Evolutionary conservation across 2,113 vertebrate species (phyloP), one percentile per base, ranked within the genome.

Genomic region (Onychorhynchus coronatus): DNA sequence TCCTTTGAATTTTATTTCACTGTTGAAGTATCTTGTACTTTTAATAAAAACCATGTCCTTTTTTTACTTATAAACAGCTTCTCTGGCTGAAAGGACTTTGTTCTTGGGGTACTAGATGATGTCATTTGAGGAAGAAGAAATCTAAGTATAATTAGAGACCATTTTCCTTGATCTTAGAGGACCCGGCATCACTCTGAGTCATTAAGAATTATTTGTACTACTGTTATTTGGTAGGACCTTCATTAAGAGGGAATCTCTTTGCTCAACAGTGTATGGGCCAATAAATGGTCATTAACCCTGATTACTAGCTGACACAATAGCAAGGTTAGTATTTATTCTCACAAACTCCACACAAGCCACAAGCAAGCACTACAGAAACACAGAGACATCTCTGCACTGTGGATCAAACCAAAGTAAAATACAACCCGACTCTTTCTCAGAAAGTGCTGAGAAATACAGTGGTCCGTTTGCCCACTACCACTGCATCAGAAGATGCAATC

Each of bases 241-340:
- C 88, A 94, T 96, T 93, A 93, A 78, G 59, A 90, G 33, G 59
- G 76, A 96, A 23, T 78, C 75, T 94, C 59, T 89, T 92, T 93
- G 84, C 89, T 85, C 58, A 88, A 9, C 44, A 66, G 58, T 30
- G 35, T 82, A 25, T 28, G 55, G 31, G 42, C 62, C 81, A 91
- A 47, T 66, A 90, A 79, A 59, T 41, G 79, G 68, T 90, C 86
- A 75, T 90, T 93, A 93, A 92, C 63, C 47, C 78, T 93, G 81
- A 58, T 65, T 88, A 28, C 20, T 44, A 42, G 30, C 66, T 89
- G 91, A 74, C 75, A 75, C 83, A 92, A 58, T 5, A 68, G 58
- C 2, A 3, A 88, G 55, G 68, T 91, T 66, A 77, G 33, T 67
- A 37, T 80, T 90, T 73, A 35, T 88, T 77, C 52, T 49, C 72